Evolutionary conservation across 2,113 vertebrate species (phyloP), one percentile per base, ranked within the genome.

Genomic region (Chaetura pelagica): DNA sequence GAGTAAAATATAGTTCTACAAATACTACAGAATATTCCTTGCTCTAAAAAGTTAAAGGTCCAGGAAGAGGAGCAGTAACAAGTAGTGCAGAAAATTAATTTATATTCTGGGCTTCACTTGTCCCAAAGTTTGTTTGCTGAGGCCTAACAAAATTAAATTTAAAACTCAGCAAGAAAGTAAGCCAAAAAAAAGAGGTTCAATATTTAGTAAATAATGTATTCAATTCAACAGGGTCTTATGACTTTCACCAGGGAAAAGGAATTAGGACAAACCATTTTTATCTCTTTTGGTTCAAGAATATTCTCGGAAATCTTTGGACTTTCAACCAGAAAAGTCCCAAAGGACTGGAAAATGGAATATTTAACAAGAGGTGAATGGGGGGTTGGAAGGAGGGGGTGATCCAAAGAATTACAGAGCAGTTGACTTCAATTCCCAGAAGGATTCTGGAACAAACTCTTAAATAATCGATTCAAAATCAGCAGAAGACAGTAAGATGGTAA

Each of bases 401-500:
- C 21, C 44, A 62, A 71, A 89, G 80, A 75, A 89, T 72, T 87
- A 71, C 73, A 55, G 42, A 84, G 32, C 19, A 46, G 11, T 81
- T 87, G 64, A 92, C 48, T 94, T 89, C 52, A 92, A 68, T 92
- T 95, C 91, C 84, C 91, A 91, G 91, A 91, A 92, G 91, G 46
- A 64, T 82, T 75, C 66, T 94, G 73, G 69, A 94, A 89, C 52
- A 75, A 94, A 82, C 34, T 49, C 87, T 64, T 68, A 78, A 93
- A 72, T 54, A 86, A 91, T 94, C 66, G 87, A 64, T 93, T 89
- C 69, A 92, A 89, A 86, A 87, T 61, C 80, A 94, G 57, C 62
- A 93, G 64, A 64, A 91, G 91, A 94, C 64, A 64, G 73, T 44
- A 40, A 84, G 68, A 81, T 91, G 74, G 87, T 72, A 94, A 87